phyloP scores from a whole-genome alignment of 2,888 invertebrate genomes.

The Ornithoptera alexandrae region DNA sequence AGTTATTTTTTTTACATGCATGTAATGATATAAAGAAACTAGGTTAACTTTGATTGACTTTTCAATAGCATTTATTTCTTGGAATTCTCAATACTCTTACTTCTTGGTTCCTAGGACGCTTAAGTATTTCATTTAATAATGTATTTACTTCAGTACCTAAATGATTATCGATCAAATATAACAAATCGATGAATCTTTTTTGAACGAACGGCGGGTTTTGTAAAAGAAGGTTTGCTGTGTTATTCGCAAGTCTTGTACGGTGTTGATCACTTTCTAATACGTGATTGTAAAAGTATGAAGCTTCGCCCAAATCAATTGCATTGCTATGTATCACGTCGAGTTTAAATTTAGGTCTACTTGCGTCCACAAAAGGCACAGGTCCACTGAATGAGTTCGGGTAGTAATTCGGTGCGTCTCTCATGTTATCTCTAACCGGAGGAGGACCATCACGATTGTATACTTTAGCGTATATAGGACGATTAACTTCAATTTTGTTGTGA shows the following conservation, averaged over 20 bases:
- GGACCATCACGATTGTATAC: slow-evolving; percentile 71
- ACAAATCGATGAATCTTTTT: slow-evolving; percentile 87
- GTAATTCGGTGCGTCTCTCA: slow-evolving; percentile 93
- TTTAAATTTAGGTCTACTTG: slow-evolving; percentile 43
- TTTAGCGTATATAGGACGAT: slow-evolving; percentile 50
- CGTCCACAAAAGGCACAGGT: slow-evolving; percentile 83
- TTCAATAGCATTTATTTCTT: slow-evolving; percentile 15
- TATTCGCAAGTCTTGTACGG: slow-evolving; percentile 37
- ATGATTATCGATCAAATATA: slow-evolving; percentile 86
- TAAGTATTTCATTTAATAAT: slow-evolving; percentile 7
- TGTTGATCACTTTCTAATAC: slow-evolving; percentile 37
- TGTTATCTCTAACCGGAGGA: slow-evolving; percentile 86
- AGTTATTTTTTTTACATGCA: no score
- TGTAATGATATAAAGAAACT: no score
- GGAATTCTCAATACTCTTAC: slow-evolving; percentile 5
- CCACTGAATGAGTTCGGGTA: slow-evolving; percentile 96
- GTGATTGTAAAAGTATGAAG: slow-evolving; percentile 84
- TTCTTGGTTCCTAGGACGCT: neutral
- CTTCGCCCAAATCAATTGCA: slow-evolving; percentile 76
- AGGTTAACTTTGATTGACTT: no score
- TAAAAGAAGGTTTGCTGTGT: slow-evolving; percentile 33
- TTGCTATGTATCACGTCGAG: slow-evolving; percentile 43
- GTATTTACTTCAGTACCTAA: slow-evolving; percentile 77
- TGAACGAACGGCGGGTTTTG: slow-evolving; percentile 78
- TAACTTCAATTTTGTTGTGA: slow-evolving; percentile 54